Evolutionary conservation across 2,113 vertebrate species (phyloP), one percentile per base, ranked within the genome.

Genomic region (Oostethus manadensis): DNA sequence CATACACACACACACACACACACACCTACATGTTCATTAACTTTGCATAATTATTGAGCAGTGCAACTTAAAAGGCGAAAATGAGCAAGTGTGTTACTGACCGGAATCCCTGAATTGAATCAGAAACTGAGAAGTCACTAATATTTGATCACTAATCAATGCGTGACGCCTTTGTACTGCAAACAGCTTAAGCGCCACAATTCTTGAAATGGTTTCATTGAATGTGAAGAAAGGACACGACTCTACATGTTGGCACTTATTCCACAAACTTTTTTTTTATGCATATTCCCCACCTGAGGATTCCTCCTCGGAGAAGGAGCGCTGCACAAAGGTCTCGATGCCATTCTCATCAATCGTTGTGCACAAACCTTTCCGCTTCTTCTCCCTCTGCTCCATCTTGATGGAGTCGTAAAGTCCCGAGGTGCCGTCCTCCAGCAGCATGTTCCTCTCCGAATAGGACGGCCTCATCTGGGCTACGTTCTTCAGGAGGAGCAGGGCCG

Each of bases 381-480:
- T 89, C 35, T 86, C 84, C 9, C 91, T 83, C 51, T 98, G 93
- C 51, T 96, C 93, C 90, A 96, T 92, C 80, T 91, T 92, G 70
- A 99, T 92, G 0, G 95, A 93, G 18, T 98, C 94, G 0, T 99
- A 99, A 51, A 98, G 90, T 58, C 97, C 97, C 45, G 93, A 93
- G 11, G 94, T 91, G 9, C 90, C 93, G 66, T 97, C 97, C 14
- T 98, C 95, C 8, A 99, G 89, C n/a, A 99, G 89, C 86, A 97
- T 90, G n/a, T 97, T 93, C 64, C 92, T 88, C 87, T 98, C 96
- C 0, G 97, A 98, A 65, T 87, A 89, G 1, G 96, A 98, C 54
- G 94, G 94, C 56, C 93, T 95, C 89, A 98, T 91, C 51, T 92
- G 86, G 55, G 92, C 84, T 73, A 99, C 94, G 0, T 96, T 96